Base-by-base conservation (phyloP, 2,797 vertebrate species). In the Pyrocephalus nanus region DNA sequence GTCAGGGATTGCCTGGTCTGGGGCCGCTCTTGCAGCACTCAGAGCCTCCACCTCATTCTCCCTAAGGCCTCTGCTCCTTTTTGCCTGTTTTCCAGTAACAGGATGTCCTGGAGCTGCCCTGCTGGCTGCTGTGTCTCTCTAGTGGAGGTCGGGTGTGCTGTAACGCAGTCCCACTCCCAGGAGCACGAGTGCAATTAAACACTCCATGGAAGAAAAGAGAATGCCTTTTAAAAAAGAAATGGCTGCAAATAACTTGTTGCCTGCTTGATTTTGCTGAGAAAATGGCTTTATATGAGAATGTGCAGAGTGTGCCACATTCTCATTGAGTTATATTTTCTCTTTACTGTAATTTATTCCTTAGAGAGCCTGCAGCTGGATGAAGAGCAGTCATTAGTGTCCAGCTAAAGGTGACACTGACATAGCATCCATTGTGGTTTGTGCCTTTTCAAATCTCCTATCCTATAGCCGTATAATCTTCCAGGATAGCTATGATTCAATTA, bases 401-500 rank as follows among this genome's bases (percentile, higher is more conserved):
- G 94, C 91, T 93, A 93, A 93, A 94, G 95, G 96, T 95, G 96
- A 90, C 90, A n/a, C 86, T 91, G 67, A 17, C 91, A 89, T 92
- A 94, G 83, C 94, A 90, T 95, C 76, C 73, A 34, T 93, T 88
- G 88, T 69, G 83, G 88, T 93, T 89, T 92, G 76, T 61, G 61
- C 81, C 94, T 96, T 95, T 76, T 60, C 83, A 88, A 54, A 70
- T 74, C 62, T 79, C 77, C 78, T 76, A 3, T 69, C 7, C 4
- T 62, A 61, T 51, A 40, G 79, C 76, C 73, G 2, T 91, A 69
- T 40, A 62, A 94, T 95, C 92, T 96, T 91, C 86, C 66, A 73
- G 88, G 71, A 34, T 65, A 66, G 77, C 86, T 92, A 6, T 95
- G 89, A 97, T 97, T 95, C 83, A 92, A 90, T 97, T 96, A 97